These are phyloP conservation scores for Agrotis puta DNA, from an alignment of 2,888 invertebrate genomes.

Conservation along the genomic window DNA sequence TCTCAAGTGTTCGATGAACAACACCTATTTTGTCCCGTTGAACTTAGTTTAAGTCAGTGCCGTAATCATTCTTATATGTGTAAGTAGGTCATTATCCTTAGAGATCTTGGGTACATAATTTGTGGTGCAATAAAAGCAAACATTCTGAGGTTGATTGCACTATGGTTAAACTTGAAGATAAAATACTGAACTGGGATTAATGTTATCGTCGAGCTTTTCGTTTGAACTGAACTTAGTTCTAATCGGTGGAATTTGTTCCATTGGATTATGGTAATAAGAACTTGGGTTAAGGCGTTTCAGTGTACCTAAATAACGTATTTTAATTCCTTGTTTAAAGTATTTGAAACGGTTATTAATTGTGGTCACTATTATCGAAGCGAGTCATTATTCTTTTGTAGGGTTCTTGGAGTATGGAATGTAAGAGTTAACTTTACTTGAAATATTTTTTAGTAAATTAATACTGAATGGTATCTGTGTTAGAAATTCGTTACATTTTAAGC, in stretches of 20 bases:
- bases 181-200: conserved; percentile 60
- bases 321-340: not conserved
- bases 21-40: conserved; percentile 6
- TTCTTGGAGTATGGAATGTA: not conserved
- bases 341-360: not conserved
- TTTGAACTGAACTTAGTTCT: conserved; percentile 48
- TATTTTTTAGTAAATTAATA: not conserved
- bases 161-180: conserved; percentile 52
- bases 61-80: conserved; percentile 42
- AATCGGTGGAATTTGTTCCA: conserved; percentile 52
- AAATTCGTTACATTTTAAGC: not conserved
- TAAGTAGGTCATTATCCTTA: conserved; percentile 45
- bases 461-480: not conserved
- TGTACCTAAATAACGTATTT: conserved; percentile 1
- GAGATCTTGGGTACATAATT: conserved; percentile 62
- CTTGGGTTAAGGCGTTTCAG: conserved; percentile 14
- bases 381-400: not conserved
- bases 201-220: conserved; percentile 37
- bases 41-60: conserved; percentile 4
- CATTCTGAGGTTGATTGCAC: conserved; percentile 59
- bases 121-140: conserved; percentile 65
- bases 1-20: not conserved
- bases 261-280: conserved; percentile 45
- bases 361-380: not conserved
- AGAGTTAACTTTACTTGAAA: no score